Evolutionary conservation across 2,113 vertebrate species (phyloP), one percentile per base, ranked within the genome.

Genomic region (Leucopternis melanops): DNA sequence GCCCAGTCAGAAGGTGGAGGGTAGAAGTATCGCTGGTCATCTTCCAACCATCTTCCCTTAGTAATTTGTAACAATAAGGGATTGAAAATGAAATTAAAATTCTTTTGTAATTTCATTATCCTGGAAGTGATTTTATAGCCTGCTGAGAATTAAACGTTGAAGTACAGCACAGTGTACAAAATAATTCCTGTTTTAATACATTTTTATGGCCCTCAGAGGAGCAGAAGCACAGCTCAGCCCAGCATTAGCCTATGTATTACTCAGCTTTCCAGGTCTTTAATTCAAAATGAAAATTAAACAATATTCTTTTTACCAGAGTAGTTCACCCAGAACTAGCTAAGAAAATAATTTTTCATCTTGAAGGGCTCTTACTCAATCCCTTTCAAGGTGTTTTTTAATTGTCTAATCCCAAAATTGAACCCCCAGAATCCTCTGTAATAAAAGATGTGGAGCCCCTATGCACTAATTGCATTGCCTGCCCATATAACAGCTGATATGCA

Each of bases 271-370:
- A 92, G 83, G 89, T 97, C 95, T 97, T 98, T 98, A 98, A 97
- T 97, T 97, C 97, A 97, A 97, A 97, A 97, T 93, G 94, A 98
- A 98, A 98, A 98, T 98, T 97, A 98, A 98, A 98, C 96, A 98
- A 97, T 97, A 97, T 90, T 96, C 96, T 97, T 97, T 98, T 97
- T 97, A 83, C 88, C 57, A 91, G 63, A 93, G 86, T 67, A 95
- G 40, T 88, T 98, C 80, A 88, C 95, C 94, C 91, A 97, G 94
- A 97, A 92, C 88, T 94, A 73, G 74, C 88, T 96, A 97, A 88
- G 81, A 97, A 95, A 97, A 92, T 62, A 31, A 92, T 97, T 97
- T 98, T 97, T 97, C 75, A 96, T 97, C 97, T 97, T 97, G 92
- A 96, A 97, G 86, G 49, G 54, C 57, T 90, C 38, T 92, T 92